Evolutionary conservation across 35 echinoderm and acorn worm species (phyloP).

Genomic region (Nesometra sesokonis): DNA sequence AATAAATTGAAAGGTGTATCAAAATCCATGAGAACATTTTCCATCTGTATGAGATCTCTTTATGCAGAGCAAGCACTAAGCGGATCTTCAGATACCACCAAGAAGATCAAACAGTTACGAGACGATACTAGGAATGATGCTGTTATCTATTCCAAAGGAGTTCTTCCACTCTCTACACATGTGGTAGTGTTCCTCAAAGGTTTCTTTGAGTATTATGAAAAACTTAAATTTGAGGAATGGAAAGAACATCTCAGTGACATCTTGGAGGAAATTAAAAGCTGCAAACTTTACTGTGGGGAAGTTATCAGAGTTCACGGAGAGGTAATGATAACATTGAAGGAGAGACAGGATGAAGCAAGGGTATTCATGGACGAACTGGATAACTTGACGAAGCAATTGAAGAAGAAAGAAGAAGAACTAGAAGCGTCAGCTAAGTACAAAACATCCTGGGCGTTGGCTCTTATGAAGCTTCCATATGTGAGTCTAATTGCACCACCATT

Average conservation of each 20-base stretch:
- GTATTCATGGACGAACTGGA: background rate
- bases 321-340: constrained; percentile 8
- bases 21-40: background rate
- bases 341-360: constrained; percentile 12
- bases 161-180: background rate
- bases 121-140: constrained; percentile 7
- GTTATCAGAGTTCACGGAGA: constrained; percentile 11
- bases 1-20: background rate
- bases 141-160: constrained; percentile 5
- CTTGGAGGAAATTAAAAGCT: constrained; percentile 13
- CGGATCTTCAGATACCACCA: no score
- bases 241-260: background rate
- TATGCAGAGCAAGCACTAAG: constrained; percentile 2
- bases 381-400: background rate
- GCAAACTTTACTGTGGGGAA: constrained; percentile 6
- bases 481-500: background rate
- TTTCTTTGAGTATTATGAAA: no score
- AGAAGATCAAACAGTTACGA: constrained; percentile 15
- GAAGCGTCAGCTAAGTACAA: background rate
- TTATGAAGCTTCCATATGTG: background rate
- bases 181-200: constrained; percentile 1
- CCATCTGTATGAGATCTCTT: constrained; percentile 9
- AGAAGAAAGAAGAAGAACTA: background rate
- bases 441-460: background rate
- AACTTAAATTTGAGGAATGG: background rate